Base-by-base conservation (phyloP, 2,888 invertebrate genomes). In the Philonicus albiceps region DNA sequence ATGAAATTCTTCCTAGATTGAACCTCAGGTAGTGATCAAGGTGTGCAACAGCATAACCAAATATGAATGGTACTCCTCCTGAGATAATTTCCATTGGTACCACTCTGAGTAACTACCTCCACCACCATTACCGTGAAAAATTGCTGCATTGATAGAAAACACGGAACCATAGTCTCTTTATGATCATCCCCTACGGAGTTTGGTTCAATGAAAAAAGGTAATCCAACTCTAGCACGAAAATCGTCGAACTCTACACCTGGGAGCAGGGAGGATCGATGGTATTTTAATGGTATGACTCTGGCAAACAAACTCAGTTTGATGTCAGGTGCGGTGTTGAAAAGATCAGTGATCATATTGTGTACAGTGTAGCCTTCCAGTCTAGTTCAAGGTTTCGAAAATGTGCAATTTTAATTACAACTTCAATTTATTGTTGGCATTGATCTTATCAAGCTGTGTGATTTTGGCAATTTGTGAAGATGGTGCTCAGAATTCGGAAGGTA, bases 181-280 rank as follows among this genome's bases (percentile, higher is more conserved):
- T 64, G 22, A 49, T 37, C 49, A 22, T 78, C 40, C 49, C 78
- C 78, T 49, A 43, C 40, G 16, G 19, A 13, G 22, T 37, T 27
- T 30, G 19, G 7, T 19, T 49, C 43, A 78, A 49, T 43, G 19
- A 43, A 43, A 16, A 34, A 49, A 31, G 40, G 40, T 43, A 49
- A 19, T 37, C 78, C 19, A 78, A 22, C 55, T 83, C 64, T 27
- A 72, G 30, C 72, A 30, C 30, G 30, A 83, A 13, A 34, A 74
- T 34, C 34, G 16, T 74, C 16, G 74, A 74, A 74, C 74, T 31
- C 74, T 64, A 64, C n/a, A n/a, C 64, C 27, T 74, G 34, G 31
- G 74, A 76, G 86, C 83, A 87, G 87, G 87, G 87, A 87, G 83
- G 81, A 40, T 34, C 19, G n/a, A 83, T 74, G 86, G 74, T 87